A percentile compares a stretch with the other conserved stretches of the same genome.
Evolutionary conservation across 2,113 vertebrate species (phyloP).

Genomic region (Epinephelus cyanopodus): DNA sequence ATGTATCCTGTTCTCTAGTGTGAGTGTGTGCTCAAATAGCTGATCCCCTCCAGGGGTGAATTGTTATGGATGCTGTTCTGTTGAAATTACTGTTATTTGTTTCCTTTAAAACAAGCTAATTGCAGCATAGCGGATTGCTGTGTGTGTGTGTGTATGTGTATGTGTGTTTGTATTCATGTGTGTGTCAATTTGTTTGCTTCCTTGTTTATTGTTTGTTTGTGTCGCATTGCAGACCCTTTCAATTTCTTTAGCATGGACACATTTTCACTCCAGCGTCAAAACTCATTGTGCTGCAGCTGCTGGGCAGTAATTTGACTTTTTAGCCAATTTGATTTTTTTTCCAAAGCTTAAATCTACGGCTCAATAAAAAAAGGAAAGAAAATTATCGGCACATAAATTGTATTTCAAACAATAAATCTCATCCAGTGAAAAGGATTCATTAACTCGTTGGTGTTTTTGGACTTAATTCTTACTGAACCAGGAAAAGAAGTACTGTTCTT

Average conservation of each 20-base stretch:
- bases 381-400: slow-evolving; percentile 34
- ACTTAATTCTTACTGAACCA: not conserved
- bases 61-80: slow-evolving; percentile 79
- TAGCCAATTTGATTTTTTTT: slow-evolving; percentile 24
- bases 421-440: slow-evolving; percentile 10
- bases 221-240: slow-evolving; percentile 66
- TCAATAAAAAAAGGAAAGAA: slow-evolving; percentile 18
- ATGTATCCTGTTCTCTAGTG: slow-evolving; percentile 23
- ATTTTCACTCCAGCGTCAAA: slow-evolving; percentile 67
- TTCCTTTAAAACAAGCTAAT: slow-evolving; percentile 85
- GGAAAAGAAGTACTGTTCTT: not conserved
- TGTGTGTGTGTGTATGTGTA: slow-evolving; percentile 9
- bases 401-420: slow-evolving; percentile 12
- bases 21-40: slow-evolving; percentile 63
- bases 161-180: slow-evolving; percentile 16
- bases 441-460: slow-evolving; percentile 3
- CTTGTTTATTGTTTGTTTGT: slow-evolving; percentile 80
- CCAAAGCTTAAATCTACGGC: not conserved
- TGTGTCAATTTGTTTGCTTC: slow-evolving; percentile 60
- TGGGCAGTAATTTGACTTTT: slow-evolving; percentile 63
- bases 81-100: slow-evolving; percentile 84
- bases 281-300: slow-evolving; percentile 71
- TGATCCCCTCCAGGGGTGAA: slow-evolving; percentile 79
- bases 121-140: slow-evolving; percentile 67
- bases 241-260: slow-evolving; percentile 76